These are phyloP conservation scores for Cistogaster globosa DNA, from an alignment of 2,888 invertebrate species.

Conservation along the genomic window DNA sequence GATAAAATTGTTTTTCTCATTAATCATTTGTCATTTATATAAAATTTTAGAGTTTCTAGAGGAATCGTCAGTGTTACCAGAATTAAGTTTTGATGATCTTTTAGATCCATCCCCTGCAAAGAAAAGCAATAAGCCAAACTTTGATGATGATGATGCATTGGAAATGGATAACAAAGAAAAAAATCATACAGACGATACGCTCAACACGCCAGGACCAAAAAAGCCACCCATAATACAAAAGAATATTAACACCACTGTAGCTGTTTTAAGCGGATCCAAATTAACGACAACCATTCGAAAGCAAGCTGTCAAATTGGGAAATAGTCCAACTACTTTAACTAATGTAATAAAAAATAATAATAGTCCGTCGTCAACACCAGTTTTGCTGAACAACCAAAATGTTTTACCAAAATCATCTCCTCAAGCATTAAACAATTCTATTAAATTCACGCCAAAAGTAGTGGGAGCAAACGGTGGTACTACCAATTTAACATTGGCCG, in stretches of 20 bases:
- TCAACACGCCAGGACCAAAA: constrained; percentile 77
- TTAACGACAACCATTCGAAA: constrained; percentile 45
- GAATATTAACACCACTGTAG: constrained; percentile 46
- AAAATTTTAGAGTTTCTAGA: constrained; percentile 75
- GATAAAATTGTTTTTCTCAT: no score
- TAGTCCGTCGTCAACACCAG: constrained; percentile 41
- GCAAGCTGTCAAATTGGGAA: constrained; percentile 53
- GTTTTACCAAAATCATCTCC: constrained; percentile 70
- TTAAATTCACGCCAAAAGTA: constrained; percentile 70
- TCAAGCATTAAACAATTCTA: constrained; percentile 57
- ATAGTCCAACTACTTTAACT: constrained; percentile 15
- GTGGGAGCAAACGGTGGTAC: constrained; percentile 18
- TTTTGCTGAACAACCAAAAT: constrained; percentile 71
- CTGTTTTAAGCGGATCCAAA: constrained; percentile 44
- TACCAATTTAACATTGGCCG: constrained; percentile 64
- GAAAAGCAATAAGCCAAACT: constrained; percentile 34
- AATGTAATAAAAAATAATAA: constrained; percentile 44
- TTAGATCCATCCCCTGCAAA: constrained; percentile 76
- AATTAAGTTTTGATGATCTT: constrained; percentile 78
- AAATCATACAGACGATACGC: constrained; percentile 71
- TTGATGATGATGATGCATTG: constrained; percentile 58
- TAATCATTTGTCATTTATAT: no score
- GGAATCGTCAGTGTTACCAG: constrained; percentile 76
- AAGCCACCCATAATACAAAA: constrained; percentile 68
- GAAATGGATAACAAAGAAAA: constrained; percentile 65